Evolutionary conservation across 2,888 invertebrate genomes (phyloP).

Genomic region (Oscheius onirici): DNA sequence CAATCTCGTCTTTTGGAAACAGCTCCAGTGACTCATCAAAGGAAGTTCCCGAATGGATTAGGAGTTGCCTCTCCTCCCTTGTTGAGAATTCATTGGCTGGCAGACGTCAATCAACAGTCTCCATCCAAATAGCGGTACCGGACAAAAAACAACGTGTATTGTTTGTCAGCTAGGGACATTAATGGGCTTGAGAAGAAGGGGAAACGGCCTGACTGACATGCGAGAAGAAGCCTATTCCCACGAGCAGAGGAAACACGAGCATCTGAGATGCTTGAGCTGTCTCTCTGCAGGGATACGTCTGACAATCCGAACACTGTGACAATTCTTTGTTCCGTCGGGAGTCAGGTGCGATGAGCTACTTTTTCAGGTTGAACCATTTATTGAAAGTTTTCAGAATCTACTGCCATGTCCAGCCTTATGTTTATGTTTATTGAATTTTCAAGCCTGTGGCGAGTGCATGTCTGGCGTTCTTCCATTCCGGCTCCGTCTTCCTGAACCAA

Average conservation of each 20-base stretch:
- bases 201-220: constrained; percentile 11
- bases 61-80: not conserved
- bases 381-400: no score
- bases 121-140: not conserved
- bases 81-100: not conserved
- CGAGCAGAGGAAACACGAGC: constrained; percentile 21
- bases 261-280: not conserved
- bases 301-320: no score
- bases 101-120: not conserved
- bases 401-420: no score
- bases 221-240: constrained; percentile 20
- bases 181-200: not conserved
- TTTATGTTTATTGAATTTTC: no score
- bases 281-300: no score
- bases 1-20: constrained; percentile 3
- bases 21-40: not conserved
- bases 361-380: no score
- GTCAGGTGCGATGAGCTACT: no score
- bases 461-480: no score
- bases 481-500: no score
- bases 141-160: not conserved
- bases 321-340: no score
- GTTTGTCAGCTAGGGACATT: not conserved
- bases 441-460: no score
- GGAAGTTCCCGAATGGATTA: not conserved